These are phyloP conservation scores for Trichomalopsis sarcophagae DNA, from an alignment of 1,140 invertebrate genomes.

Conservation along the genomic window DNA sequence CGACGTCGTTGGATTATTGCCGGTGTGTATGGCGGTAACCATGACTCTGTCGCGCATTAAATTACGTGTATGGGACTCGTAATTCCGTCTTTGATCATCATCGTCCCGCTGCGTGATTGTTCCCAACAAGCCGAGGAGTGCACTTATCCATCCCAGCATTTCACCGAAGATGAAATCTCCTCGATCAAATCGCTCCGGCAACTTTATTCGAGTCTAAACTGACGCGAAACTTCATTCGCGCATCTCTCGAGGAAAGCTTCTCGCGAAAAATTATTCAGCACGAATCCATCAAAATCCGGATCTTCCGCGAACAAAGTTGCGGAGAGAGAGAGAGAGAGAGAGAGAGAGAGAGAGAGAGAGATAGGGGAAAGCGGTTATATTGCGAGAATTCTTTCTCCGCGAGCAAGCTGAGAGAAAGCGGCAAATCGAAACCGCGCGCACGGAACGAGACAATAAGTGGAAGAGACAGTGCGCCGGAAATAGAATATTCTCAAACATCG, in stretches of 20 bases:
- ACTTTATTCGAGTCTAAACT: background rate
- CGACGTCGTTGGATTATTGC: constrained; percentile 31
- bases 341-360: no score
- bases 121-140: background rate
- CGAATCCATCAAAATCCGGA: constrained; percentile 17
- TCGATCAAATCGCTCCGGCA: background rate
- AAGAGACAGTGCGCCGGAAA: constrained; percentile 38
- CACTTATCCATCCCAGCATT: no score
- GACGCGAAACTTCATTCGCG: background rate
- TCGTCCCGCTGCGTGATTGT: background rate
- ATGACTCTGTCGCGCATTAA: background rate
- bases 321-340: no score
- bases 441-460: constrained; percentile 46
- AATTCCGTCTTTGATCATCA: background rate
- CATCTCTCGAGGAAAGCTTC: constrained; percentile 10
- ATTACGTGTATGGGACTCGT: background rate
- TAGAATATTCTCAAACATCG: constrained; percentile 62
- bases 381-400: constrained; percentile 20
- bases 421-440: constrained; percentile 52
- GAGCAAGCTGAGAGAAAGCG: background rate
- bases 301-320: background rate
- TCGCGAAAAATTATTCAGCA: constrained; percentile 32
- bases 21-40: background rate
- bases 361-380: constrained; percentile 14
- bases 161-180: background rate